Conservation (phyloP, 2,797 vertebrate genomes). For the Fringilla coelebs region DNA sequence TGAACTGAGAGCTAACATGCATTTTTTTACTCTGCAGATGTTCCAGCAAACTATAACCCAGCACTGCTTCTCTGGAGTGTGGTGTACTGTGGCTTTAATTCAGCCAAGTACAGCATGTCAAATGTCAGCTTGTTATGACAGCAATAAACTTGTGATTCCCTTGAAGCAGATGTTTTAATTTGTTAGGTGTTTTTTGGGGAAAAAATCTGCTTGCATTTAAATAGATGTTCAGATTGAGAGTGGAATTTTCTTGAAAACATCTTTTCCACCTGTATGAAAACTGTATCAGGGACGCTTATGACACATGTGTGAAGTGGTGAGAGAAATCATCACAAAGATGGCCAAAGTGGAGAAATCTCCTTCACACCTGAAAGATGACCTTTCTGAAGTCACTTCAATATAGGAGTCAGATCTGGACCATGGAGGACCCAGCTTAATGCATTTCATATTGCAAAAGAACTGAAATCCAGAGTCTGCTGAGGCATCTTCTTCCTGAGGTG, state of each 20-base stretch:
- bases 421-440: neutral
- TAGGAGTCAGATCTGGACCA: neutral
- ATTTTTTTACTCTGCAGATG: slow-evolving; percentile 51
- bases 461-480: neutral
- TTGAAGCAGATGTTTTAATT: slow-evolving; percentile 65
- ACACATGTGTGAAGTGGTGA: neutral
- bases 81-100: slow-evolving; percentile 21
- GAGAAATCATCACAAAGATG: neutral
- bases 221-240: slow-evolving; percentile 38
- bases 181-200: neutral
- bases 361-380: neutral
- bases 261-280: slow-evolving; percentile 43
- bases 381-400: neutral
- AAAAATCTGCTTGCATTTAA: slow-evolving; percentile 51
- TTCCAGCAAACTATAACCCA: slow-evolving; percentile 43
- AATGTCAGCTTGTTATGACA: slow-evolving; percentile 61
- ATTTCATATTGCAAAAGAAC: neutral
- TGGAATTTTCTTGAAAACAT: slow-evolving; percentile 46
- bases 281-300: neutral
- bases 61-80: neutral
- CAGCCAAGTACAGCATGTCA: slow-evolving; percentile 6
- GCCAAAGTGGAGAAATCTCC: neutral
- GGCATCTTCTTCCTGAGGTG: neutral
- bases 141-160: slow-evolving; percentile 43
- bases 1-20: slow-evolving; percentile 57